Conservation (phyloP, 2,113 vertebrate genomes). For the Calidris pygmaea region DNA sequence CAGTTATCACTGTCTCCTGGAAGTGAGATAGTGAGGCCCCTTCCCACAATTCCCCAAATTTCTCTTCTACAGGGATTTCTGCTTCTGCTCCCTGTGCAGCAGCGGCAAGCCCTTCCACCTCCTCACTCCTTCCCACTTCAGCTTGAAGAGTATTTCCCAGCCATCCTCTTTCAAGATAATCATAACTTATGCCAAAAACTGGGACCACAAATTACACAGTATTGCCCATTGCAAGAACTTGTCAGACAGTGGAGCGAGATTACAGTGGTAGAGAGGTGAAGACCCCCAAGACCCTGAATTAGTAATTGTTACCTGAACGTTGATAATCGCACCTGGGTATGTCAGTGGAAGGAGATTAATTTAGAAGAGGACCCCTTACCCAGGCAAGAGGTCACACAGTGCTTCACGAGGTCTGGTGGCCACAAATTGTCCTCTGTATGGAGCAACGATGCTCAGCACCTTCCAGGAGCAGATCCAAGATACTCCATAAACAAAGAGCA, state of each 20-base stretch:
- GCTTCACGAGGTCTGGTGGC: neutral
- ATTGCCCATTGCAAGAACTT: neutral
- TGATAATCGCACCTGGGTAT: rapidly evolving
- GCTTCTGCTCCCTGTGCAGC: neutral
- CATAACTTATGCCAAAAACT: neutral
- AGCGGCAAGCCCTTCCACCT: neutral
- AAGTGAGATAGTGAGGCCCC: neutral
- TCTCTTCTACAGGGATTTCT: neutral
- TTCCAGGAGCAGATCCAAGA: neutral
- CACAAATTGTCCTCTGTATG: neutral
- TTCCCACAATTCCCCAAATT: neutral
- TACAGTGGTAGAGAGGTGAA: neutral
- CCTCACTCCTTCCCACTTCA: neutral
- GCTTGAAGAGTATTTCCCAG: neutral
- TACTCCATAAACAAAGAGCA: neutral
- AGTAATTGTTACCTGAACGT: neutral
- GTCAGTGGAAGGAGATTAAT: neutral
- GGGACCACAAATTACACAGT: neutral
- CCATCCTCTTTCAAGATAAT: neutral
- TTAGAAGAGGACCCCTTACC: neutral
- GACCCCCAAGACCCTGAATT: neutral
- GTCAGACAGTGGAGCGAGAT: neutral
- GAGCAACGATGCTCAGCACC: neutral
- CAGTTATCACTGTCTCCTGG: no score
- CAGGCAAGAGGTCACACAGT: neutral